Evolutionary conservation across 2,888 invertebrate species (phyloP), one percentile per base, ranked within the genome.

Genomic region (Drosophila paranaensis): DNA sequence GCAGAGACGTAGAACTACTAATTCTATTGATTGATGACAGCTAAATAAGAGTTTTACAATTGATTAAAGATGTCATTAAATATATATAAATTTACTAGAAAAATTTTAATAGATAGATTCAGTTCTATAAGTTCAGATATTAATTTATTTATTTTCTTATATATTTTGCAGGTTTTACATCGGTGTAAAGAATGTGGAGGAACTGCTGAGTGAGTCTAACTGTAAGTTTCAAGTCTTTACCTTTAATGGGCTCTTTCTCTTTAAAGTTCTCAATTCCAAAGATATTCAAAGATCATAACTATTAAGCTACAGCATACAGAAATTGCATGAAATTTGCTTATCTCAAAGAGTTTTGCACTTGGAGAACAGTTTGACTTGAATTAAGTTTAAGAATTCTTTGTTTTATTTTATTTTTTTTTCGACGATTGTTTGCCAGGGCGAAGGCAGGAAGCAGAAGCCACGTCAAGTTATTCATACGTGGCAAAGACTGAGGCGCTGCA

Each of bases 381-480:
- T 57, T 11, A 8, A 46, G 57, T 27, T 35, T 25, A 8, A 27
- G 8, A 45, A 46, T 11, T 27, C 11, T 35, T 57, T 37, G 6
- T 25, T 20, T 53, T 20, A 11, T 35, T 35, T 25, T 20, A 11
- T 50, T 35, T 25, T 53, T 13, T 16, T 25, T n/a, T 45, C 2
- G 11, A 5, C n/a, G 46, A 46, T 37, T 43, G 46, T 27, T 46
- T 35, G 33, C 33, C 13, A 27, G 25, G 6, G 10, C 9, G 33
- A 2, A 11, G 39, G 43, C 11, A 53, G 37, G 37, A 25, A 54
- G 51, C 37, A 48, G 69, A 62, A 45, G 56, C 43, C 60, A 70
- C 70, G 57, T 78, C 71, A 78, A 76, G 64, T 78, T 80, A 78
- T 80, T 78, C 76, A 80, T 76, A 80, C 67, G 80, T 71, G 66